Evolutionary conservation across 2,797 vertebrate genomes (phyloP).

Genomic region (Microchirus variegatus): DNA sequence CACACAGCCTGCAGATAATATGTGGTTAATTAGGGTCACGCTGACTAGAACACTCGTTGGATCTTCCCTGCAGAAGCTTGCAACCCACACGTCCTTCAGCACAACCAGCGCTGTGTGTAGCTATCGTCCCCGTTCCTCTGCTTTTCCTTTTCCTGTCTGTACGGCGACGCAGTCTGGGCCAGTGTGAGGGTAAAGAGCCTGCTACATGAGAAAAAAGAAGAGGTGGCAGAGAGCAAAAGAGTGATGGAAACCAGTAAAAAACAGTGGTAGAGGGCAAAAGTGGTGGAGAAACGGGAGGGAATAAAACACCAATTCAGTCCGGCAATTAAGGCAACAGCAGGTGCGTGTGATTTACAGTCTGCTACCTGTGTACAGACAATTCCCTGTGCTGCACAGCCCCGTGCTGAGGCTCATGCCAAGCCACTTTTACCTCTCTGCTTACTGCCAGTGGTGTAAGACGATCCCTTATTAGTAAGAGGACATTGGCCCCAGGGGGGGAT

Average conservation of each 20-base stretch:
- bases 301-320: conserved; percentile 48
- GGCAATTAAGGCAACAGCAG: conserved; percentile 69
- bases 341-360: conserved; percentile 68
- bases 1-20: conserved; percentile 78
- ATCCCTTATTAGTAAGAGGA: conserved; percentile 81
- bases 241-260: conserved; percentile 38
- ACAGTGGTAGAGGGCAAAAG: conserved; percentile 32
- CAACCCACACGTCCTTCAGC: conserved; percentile 76
- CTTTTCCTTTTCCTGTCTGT: conserved; percentile 53
- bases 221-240: conserved; percentile 28
- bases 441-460: conserved; percentile 75
- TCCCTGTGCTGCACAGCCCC: conserved; percentile 56
- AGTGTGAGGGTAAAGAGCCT: conserved; percentile 40
- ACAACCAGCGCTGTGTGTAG: conserved; percentile 42
- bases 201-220: conserved; percentile 42
- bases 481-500: conserved; percentile 81
- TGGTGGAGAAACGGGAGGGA: conserved; percentile 29
- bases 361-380: conserved; percentile 73
- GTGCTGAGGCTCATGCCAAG: conserved; percentile 69
- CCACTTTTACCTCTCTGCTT: conserved; percentile 64
- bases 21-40: conserved; percentile 83
- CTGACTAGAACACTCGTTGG: conserved; percentile 70
- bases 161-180: conserved; percentile 50
- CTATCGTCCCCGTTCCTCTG: conserved; percentile 34
- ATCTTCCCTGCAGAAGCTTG: conserved; percentile 70